Conservation (phyloP, 1,140 invertebrate genomes). For the Bombus affinis region DNA sequence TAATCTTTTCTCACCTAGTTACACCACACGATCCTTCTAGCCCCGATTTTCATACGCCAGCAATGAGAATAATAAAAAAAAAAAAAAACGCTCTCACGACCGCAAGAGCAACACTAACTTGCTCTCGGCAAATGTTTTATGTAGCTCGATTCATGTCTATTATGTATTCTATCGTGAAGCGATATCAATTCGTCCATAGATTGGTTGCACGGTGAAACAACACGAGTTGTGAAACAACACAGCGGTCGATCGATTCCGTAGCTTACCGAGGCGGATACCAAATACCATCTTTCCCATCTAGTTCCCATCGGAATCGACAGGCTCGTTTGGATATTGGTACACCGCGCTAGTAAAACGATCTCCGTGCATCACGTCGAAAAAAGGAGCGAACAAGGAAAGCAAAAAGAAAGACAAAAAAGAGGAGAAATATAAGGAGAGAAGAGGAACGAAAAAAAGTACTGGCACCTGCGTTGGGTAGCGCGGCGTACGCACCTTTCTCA, state of each 20-base stretch:
- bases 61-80: no score
- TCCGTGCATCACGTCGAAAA: background rate
- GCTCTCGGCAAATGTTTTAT: background rate
- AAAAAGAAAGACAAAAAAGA: no score
- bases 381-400: background rate
- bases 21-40: background rate
- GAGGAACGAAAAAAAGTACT: background rate
- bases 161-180: background rate
- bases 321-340: background rate
- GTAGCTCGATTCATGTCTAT: background rate
- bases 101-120: background rate
- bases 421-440: background rate
- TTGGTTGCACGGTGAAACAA: background rate
- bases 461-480: background rate
- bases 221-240: background rate
- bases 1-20: no score
- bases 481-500: slow-evolving; percentile 31
- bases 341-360: no score
- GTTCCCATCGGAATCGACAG: background rate
- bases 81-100: background rate
- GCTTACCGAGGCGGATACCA: background rate
- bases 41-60: background rate
- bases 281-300: slow-evolving; percentile 4
- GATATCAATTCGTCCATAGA: background rate
- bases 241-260: background rate